Base-by-base conservation (phyloP, 2,888 invertebrate genomes). In the Tetheella fluctuosa region DNA sequence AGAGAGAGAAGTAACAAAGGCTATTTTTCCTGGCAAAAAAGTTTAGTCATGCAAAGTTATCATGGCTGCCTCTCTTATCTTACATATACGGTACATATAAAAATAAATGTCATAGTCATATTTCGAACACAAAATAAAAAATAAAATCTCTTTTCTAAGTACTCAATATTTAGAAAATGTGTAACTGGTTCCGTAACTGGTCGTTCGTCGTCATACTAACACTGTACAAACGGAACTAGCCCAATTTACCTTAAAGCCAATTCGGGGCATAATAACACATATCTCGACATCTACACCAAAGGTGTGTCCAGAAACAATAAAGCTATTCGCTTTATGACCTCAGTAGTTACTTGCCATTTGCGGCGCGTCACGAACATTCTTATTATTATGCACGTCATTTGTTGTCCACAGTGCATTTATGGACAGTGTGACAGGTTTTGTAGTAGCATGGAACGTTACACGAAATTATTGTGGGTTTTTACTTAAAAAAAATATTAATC, bases 231-330 rank as follows among this genome's bases (percentile, higher is more conserved):
- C 42, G 42, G 42, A 42, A 42, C 2, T 17, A 17, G 1, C 8
- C 42, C n/a, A 42, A 17, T n/a, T n/a, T 42, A 20, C 48, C 48
- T 48, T 48, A 48, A 20, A 48, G 10, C 48, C 20, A 20, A 17
- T 20, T 48, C 10, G 10, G 20, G 20, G 20, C 48, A 20, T 48
- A n/a, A 48, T 48, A 48, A 20, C 8, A 20, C 20, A 20, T 17
- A 48, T 48, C 17, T 10, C 2, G 48, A 20, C 48, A 48, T 48
- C 48, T 48, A 48, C 20, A 48, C 48, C 20, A 10, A 48, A 48
- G 48, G 17, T 20, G 48, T 48, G 48, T 48, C 20, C 48, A 48
- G 20, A 48, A 48, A 48, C 48, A 48, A 48, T 48, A 48, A 48
- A 48, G 20, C 48, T 20, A 48, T 48, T 48, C 48, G 20, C 17